phyloP scores from a whole-genome alignment of 2,113 vertebrate genomes.

The Plecturocebus donacophilus region DNA sequence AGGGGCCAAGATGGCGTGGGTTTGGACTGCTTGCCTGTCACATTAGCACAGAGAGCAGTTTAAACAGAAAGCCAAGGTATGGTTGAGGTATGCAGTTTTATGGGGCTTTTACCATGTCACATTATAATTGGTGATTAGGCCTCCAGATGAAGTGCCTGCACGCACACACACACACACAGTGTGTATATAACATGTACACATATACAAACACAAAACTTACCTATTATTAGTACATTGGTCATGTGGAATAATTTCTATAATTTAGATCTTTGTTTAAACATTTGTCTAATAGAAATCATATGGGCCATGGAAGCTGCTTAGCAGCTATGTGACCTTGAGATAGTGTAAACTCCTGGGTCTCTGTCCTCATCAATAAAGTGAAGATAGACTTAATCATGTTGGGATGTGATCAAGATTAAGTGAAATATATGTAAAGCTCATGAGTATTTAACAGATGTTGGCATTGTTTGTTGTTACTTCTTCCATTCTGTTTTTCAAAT shows the following conservation, averaged over 20 bases:
- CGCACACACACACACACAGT: neutral
- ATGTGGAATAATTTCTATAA: slow-evolving; percentile 5
- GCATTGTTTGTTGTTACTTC: neutral
- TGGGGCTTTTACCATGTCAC: too few relatives aligned
- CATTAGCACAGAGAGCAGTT: too few relatives aligned
- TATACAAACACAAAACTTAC: neutral
- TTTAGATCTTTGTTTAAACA: slow-evolving; percentile 31
- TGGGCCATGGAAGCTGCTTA: neutral
- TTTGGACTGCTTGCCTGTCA: too few relatives aligned
- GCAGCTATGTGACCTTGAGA: neutral
- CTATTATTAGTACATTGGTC: neutral
- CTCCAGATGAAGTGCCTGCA: neutral
- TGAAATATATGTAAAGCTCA: neutral
- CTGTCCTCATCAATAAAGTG: neutral
- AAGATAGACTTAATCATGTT: neutral
- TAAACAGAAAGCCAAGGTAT: too few relatives aligned
- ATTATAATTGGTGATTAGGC: neutral
- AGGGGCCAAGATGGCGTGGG: too few relatives aligned
- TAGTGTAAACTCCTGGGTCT: neutral
- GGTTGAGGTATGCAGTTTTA: too few relatives aligned
- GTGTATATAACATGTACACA: neutral
- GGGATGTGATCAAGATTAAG: neutral
- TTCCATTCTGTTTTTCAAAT: slow-evolving; percentile 32
- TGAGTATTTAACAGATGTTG: neutral
- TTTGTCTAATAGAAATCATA: slow-evolving; percentile 32